Evolutionary conservation across 1,140 invertebrate genomes (phyloP).

Genomic region (Drosophila malerkotliana): DNA sequence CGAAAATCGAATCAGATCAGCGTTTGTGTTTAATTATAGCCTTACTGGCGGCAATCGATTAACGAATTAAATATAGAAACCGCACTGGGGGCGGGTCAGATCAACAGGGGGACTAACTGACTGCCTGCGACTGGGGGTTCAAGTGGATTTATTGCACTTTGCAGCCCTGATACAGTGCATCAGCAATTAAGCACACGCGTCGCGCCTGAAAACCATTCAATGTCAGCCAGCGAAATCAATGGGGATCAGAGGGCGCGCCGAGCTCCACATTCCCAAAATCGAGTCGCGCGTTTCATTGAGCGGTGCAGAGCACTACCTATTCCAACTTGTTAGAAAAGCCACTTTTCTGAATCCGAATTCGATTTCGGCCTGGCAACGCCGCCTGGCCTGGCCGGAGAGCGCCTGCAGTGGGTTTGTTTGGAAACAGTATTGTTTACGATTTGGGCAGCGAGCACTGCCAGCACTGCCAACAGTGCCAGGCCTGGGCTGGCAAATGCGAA

Average conservation of each 20-base stretch:
- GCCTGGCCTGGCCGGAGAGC: neutral
- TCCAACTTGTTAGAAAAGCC: neutral
- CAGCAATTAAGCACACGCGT: slow-evolving; percentile 20
- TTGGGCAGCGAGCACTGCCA: neutral
- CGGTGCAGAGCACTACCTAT: neutral
- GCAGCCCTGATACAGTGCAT: slow-evolving; percentile 36
- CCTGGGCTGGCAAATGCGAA: neutral
- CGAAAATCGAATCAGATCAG: neutral
- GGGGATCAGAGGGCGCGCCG: slow-evolving; percentile 7
- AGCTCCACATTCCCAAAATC: neutral
- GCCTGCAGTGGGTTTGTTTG: neutral
- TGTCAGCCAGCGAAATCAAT: slow-evolving; percentile 34
- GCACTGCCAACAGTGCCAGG: neutral
- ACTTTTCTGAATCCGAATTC: neutral
- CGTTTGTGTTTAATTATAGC: slow-evolving; percentile 39
- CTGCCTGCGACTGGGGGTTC: slow-evolving; percentile 38
- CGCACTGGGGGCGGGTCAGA: slow-evolving; percentile 12
- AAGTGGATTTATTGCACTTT: slow-evolving; percentile 57
- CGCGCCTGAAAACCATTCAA: slow-evolving; percentile 30
- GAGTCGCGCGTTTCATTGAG: neutral
- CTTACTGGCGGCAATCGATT: slow-evolving; percentile 36
- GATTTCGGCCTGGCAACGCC: neutral
- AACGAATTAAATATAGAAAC: slow-evolving; percentile 49
- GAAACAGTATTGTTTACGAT: neutral
- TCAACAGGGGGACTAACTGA: slow-evolving; percentile 21